A percentile compares a stretch with the other conserved stretches of the same genome.
These are phyloP conservation scores for Gallinago solitaria DNA, from an alignment of 2,797 vertebrate species.

Conservation along the genomic window DNA sequence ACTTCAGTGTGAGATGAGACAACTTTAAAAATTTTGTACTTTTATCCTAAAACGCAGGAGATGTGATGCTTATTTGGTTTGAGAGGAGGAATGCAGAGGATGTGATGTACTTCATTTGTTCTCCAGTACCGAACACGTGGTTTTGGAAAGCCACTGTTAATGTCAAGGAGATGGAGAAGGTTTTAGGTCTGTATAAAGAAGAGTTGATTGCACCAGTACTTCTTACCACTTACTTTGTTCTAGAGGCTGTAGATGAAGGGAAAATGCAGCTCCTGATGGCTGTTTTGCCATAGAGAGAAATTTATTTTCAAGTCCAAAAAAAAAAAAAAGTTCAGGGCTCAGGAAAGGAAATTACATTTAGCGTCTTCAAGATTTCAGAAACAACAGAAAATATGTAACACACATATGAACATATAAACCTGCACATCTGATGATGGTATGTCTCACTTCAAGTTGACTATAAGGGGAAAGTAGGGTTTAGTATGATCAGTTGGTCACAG, in stretches of 20 bases:
- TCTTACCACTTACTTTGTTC: neutral
- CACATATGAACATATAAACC: neutral
- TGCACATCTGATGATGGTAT: neutral
- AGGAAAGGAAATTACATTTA: neutral
- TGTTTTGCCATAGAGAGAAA: neutral
- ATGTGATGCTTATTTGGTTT: neutral
- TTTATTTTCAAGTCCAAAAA: neutral
- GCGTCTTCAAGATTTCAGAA: neutral
- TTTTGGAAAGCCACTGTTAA: slow-evolving; percentile 4
- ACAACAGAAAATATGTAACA: neutral
- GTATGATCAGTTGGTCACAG: neutral
- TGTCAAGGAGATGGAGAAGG: neutral
- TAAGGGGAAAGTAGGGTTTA: neutral
- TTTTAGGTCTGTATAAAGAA: neutral
- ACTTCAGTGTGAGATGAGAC: neutral
- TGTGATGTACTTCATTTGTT: slow-evolving; percentile 8
- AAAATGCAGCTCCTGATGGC: neutral
- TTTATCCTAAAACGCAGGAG: neutral
- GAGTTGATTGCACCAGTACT: neutral
- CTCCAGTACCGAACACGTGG: neutral
- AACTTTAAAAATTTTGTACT: neutral
- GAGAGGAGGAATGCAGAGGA: neutral
- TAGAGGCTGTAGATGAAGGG: neutral
- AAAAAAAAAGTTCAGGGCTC: neutral
- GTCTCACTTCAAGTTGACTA: neutral